Base-by-base conservation (phyloP, 2,797 vertebrate genomes). In the Xerus rutilus region DNA sequence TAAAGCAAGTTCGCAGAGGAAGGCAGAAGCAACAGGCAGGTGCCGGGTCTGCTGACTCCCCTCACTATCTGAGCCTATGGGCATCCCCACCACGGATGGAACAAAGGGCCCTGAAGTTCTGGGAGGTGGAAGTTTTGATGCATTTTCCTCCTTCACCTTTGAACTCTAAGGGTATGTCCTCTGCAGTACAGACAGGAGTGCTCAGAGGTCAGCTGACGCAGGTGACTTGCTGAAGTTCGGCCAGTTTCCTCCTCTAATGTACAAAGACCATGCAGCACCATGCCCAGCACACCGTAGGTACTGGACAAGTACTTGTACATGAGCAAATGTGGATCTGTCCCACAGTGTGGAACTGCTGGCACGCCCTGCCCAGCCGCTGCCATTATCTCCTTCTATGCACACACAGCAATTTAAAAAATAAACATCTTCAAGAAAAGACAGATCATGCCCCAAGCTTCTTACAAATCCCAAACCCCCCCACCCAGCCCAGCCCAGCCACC, bases 171-270 rank as follows among this genome's bases (percentile, higher is more conserved):
- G 32, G 62, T 35, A 35, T 85, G 81, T 81, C 25, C 25, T 91
- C 15, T 49, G 1, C 82, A 49, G 81, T 86, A 70, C 2, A 67
- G 23, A 73, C 13, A 32, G 83, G 28, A 87, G 45, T 64, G 76
- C 39, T 39, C 23, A 98, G 98, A 99, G 98, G 98, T 98, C 98
- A 98, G 32, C 59, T 35, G 18, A 11, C 32, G 54, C 7, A 62
- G 45, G 49, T 12, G n/a, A 81, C 54, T 95, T 39, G 12, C 13
- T 8, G 30, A 73, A 86, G 47, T 39, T 39, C 39, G 3, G 39
- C 39, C 39, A 39, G 39, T 79, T 84, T 84, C n/a, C 64, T 20
- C 64, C 17, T 69, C 39, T 65, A 43, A 28, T 20, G 18, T 23
- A 43, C 47, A 76, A 59, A 15, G 2, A 35, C n/a, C 49, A 83